Conservation (phyloP, 2,888 invertebrate species). For the Eupithecia tripunctaria region DNA sequence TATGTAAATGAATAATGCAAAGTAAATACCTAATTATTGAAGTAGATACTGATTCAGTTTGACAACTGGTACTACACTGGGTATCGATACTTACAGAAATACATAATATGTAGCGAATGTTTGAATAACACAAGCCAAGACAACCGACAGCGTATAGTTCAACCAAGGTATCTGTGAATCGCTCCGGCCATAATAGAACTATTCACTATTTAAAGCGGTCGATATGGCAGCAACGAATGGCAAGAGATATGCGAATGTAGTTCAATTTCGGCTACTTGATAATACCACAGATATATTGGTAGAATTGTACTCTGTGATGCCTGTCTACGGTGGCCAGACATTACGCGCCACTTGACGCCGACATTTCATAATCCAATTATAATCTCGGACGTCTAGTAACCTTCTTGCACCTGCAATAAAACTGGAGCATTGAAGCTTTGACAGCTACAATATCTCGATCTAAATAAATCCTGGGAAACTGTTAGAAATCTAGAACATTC, state of each 20-base stretch:
- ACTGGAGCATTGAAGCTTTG: slow-evolving; percentile 40
- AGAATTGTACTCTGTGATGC: slow-evolving; percentile 17
- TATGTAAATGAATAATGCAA: not conserved
- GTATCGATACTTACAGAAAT: not conserved
- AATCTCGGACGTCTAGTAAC: slow-evolving; percentile 47
- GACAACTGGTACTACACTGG: not conserved
- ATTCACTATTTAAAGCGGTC: not conserved
- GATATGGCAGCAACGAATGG: not conserved
- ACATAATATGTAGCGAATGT: slow-evolving; percentile 13
- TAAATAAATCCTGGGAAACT: slow-evolving; percentile 33
- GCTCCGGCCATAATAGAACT: not conserved
- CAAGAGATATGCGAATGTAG: not conserved
- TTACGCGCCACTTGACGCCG: slow-evolving; percentile 64
- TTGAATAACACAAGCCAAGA: slow-evolving; percentile 16
- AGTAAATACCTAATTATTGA: not conserved
- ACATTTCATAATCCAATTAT: slow-evolving; percentile 74
- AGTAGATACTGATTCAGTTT: not conserved
- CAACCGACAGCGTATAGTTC: not conserved
- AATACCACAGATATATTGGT: not conserved
- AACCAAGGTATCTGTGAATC: not conserved
- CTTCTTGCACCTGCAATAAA: slow-evolving; percentile 52
- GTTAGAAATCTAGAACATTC: slow-evolving; percentile 23
- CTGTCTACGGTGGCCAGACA: slow-evolving; percentile 55
- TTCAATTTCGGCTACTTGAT: not conserved
- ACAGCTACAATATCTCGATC: slow-evolving; percentile 41